Conservation (phyloP, 2,888 invertebrate genomes). For the Eupeodes luniger region DNA sequence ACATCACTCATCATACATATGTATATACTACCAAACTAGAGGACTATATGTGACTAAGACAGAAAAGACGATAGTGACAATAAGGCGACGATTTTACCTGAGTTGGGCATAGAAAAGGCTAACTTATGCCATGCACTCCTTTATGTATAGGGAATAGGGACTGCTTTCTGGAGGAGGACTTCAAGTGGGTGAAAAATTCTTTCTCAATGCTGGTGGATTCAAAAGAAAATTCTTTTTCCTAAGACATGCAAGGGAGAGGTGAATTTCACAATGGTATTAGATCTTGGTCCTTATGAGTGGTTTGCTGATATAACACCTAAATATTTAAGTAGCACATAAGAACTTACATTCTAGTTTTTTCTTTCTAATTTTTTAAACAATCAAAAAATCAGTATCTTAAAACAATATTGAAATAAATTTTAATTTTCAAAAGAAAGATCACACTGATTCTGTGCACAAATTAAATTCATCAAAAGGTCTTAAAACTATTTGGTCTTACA, state of each 20-base stretch:
- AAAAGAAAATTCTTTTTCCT: constrained; percentile 6
- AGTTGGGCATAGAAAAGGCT: constrained; percentile 28
- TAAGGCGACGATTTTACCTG: neutral
- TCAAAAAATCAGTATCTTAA: too few species aligned
- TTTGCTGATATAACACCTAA: too few species aligned
- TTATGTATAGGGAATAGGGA: too few species aligned
- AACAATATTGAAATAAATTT: too few species aligned
- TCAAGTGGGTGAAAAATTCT: neutral
- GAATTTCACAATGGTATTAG: neutral
- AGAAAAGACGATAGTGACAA: neutral
- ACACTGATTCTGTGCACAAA: too few species aligned
- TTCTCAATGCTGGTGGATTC: neutral
- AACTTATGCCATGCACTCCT: neutral
- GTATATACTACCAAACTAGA: too few species aligned
- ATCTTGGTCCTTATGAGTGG: neutral
- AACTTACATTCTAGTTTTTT: too few species aligned
- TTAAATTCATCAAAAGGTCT: too few species aligned
- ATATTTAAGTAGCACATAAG: too few species aligned
- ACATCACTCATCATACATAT: neutral
- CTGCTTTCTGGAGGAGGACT: neutral
- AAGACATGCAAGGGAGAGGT: neutral
- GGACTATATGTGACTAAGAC: neutral
- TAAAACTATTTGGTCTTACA: too few species aligned
- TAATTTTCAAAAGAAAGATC: too few species aligned
- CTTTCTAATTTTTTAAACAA: too few species aligned